Evolutionary conservation across 92 coral and sea anemone species (phyloP).

Genomic region (Phenganax stokvisi): DNA sequence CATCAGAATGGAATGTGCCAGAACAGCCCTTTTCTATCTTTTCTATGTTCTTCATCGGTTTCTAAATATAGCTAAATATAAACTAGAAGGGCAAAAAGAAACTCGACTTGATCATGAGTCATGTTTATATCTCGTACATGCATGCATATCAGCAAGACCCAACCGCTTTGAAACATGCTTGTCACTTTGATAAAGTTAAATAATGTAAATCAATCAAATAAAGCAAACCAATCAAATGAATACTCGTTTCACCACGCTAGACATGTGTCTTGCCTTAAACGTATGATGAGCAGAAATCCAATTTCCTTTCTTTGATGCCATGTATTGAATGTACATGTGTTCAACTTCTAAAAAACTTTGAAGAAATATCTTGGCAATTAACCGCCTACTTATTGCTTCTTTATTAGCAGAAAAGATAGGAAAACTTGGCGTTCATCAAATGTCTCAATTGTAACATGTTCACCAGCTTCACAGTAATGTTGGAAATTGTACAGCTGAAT

Average conservation of each 20-base stretch:
- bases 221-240: no score
- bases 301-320: constrained; percentile 39
- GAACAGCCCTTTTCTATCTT: no score
- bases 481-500: constrained; percentile 20
- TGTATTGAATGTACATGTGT: constrained; percentile 39
- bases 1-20: no score
- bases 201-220: no score
- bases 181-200: no score
- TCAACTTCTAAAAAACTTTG: constrained; percentile 38
- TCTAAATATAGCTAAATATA: no score
- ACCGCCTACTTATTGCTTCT: constrained; percentile 43
- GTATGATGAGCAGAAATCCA: constrained; percentile 54
- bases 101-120: no score
- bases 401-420: constrained; percentile 35
- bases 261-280: constrained; percentile 27
- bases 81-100: no score
- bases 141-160: no score
- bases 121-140: no score
- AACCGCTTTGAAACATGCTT: no score
- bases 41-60: no score
- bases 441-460: neutral
- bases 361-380: constrained; percentile 38
- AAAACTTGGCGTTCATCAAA: constrained; percentile 1
- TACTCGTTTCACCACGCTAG: neutral
- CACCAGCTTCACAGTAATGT: constrained; percentile 14